Conservation (phyloP, 2,113 vertebrate genomes). For the Pionites leucogaster region DNA sequence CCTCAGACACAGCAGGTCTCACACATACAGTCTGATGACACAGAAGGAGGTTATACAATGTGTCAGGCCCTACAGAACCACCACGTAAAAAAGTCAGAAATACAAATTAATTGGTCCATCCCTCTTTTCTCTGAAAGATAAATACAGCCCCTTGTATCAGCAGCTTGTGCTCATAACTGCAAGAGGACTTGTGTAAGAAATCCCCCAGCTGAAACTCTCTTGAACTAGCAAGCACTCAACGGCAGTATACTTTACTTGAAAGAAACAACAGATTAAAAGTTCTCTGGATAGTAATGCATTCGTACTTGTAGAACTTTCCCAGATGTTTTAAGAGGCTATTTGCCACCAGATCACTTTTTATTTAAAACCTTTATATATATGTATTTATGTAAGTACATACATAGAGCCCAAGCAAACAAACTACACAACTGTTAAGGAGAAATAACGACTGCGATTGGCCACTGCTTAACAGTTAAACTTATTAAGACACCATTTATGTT, state of each 20-base stretch:
- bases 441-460: constrained; percentile 9
- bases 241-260: not conserved
- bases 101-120: not conserved
- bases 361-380: accelerated
- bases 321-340: not conserved
- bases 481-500: constrained; percentile 53
- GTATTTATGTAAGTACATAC: accelerated
- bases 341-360: not conserved
- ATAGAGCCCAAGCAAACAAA: not conserved
- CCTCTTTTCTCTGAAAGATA: not conserved
- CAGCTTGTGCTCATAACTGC: not conserved
- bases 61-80: not conserved
- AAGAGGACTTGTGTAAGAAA: not conserved
- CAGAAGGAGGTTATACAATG: not conserved
- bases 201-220: not conserved
- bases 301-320: not conserved
- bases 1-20: not conserved
- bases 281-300: not conserved
- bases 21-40: accelerated
- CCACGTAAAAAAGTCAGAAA: not conserved
- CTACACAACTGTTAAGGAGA: not conserved
- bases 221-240: not conserved
- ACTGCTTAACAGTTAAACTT: constrained; percentile 46
- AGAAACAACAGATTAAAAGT: too few relatives aligned
- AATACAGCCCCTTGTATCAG: not conserved